A percentile compares a stretch with the other conserved stretches of the same genome.
Conservation (phyloP, 2,797 vertebrate species). For the Emydoidea blandingii region DNA sequence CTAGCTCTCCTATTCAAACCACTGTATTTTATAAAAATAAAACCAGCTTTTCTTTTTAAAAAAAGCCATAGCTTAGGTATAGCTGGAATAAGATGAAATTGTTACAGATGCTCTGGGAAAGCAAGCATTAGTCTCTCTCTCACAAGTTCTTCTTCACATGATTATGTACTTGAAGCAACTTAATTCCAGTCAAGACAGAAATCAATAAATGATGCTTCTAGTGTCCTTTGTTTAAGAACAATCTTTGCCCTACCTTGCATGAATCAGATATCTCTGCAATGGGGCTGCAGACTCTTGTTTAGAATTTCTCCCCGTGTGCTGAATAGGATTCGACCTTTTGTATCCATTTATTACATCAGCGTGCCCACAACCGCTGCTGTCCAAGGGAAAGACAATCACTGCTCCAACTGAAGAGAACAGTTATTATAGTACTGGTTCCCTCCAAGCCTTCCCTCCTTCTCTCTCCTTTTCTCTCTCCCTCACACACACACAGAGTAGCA, state of each 20-base stretch:
- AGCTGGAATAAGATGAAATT: not conserved
- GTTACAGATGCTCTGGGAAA: slow-evolving; percentile 35
- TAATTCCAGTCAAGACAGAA: slow-evolving; percentile 60
- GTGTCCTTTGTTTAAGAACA: slow-evolving; percentile 51
- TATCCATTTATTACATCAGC: slow-evolving; percentile 52
- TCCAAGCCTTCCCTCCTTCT: not conserved
- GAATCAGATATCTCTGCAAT: slow-evolving; percentile 56
- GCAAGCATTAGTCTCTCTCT: not conserved
- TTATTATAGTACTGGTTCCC: slow-evolving; percentile 16
- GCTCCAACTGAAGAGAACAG: not conserved
- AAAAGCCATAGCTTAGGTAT: not conserved
- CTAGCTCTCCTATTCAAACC: not conserved
- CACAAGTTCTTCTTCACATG: not conserved
- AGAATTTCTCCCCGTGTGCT: slow-evolving; percentile 14
- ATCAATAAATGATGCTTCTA: slow-evolving; percentile 45
- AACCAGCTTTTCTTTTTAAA: not conserved
- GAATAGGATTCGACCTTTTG: slow-evolving; percentile 54
- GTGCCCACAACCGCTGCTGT: not conserved
- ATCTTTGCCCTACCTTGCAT: not conserved
- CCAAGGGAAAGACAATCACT: not conserved
- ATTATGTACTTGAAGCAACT: slow-evolving; percentile 35
- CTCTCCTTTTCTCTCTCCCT: rapidly evolving
- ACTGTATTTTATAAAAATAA: not conserved
- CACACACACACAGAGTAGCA: rapidly evolving
- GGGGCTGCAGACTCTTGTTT: not conserved